These are phyloP conservation scores for Hucho hucho DNA, from an alignment of 2,113 vertebrate genomes.

Conservation along the genomic window DNA sequence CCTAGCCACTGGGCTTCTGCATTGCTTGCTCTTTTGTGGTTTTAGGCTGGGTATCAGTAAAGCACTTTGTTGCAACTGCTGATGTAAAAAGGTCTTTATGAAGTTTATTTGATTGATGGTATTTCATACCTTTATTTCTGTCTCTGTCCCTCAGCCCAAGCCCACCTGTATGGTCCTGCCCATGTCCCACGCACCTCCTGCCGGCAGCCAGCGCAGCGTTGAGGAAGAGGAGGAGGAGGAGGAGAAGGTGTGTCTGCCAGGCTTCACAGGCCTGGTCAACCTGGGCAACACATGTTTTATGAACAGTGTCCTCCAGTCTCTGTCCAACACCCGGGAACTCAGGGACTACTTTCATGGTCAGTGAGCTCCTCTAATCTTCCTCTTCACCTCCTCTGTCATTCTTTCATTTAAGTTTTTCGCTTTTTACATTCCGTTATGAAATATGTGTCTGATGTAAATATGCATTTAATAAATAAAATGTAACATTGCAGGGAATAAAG, in stretches of 20 bases:
- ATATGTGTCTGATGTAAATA: no score
- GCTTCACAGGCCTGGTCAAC: constrained; percentile 95
- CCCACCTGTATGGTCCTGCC: constrained; percentile 98
- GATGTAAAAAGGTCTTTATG: no score
- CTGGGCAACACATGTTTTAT: constrained; percentile 99
- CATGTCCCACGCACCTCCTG: constrained; percentile 85
- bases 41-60: no score
- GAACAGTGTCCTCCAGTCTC: constrained; percentile 97
- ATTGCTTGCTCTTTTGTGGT: no score
- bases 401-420: background rate
- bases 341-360: constrained; percentile 97
- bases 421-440: no score
- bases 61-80: no score
- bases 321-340: constrained; percentile 96
- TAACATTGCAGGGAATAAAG: no score
- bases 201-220: constrained; percentile 81
- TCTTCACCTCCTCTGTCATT: background rate
- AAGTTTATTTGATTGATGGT: no score
- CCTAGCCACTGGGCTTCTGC: no score
- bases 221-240: constrained; percentile 83
- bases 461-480: no score
- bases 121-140: background rate
- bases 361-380: constrained; percentile 1
- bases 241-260: constrained; percentile 92
- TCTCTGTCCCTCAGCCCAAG: constrained; percentile 79